phyloP scores from a whole-genome alignment of 2,888 invertebrate genomes.

The Ophion obscuratus region DNA sequence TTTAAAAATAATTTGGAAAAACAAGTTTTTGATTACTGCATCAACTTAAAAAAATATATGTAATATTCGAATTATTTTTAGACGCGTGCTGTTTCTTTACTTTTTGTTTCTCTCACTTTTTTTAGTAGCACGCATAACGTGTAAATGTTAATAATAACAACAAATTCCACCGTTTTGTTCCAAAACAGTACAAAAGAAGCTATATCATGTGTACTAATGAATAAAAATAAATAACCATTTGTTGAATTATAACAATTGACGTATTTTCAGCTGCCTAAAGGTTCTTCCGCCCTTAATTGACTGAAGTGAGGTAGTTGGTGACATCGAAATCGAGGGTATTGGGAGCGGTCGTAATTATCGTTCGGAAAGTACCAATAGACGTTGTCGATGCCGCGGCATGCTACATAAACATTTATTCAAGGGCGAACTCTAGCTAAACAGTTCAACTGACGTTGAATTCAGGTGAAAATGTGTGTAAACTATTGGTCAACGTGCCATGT shows the following conservation, averaged over 20 bases:
- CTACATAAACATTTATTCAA: conserved; percentile 61
- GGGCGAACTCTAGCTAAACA: conserved; percentile 39
- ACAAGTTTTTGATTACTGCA: too few relatives aligned
- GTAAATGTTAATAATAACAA: too few relatives aligned
- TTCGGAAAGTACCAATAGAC: conserved; percentile 42
- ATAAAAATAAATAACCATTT: neutral
- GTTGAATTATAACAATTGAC: neutral
- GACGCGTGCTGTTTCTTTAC: too few relatives aligned
- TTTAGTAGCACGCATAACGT: too few relatives aligned
- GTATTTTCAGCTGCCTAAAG: neutral
- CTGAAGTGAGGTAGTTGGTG: conserved; percentile 16
- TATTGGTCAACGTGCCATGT: conserved; percentile 59
- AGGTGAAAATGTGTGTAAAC: conserved; percentile 61
- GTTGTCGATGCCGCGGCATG: conserved; percentile 47
- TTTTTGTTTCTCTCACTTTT: too few relatives aligned
- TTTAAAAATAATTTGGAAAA: too few relatives aligned
- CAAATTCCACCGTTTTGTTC: too few relatives aligned
- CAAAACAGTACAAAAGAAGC: too few relatives aligned
- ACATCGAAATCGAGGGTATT: neutral
- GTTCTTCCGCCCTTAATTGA: neutral
- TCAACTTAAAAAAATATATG: too few relatives aligned
- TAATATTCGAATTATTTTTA: too few relatives aligned
- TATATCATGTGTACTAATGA: too few relatives aligned
- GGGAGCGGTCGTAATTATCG: conserved; percentile 43
- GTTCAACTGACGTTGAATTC: conserved; percentile 52